phyloP scores from a whole-genome alignment of 2,797 vertebrate genomes.

The Neosilurus mollespiculum region DNA sequence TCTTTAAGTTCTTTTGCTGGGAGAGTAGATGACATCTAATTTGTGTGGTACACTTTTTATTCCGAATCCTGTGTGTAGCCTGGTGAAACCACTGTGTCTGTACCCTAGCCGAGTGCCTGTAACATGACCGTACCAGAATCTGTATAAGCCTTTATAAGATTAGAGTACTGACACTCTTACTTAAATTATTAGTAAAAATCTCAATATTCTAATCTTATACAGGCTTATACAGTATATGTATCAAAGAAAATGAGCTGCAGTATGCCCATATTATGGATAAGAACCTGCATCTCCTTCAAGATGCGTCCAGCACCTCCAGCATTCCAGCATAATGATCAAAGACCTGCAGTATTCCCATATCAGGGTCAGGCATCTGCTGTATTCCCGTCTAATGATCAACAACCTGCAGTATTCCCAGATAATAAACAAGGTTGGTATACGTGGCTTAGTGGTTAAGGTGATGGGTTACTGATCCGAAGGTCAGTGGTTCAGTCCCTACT shows the following conservation, averaged over 20 bases:
- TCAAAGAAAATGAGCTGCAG: neutral
- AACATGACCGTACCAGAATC: neutral
- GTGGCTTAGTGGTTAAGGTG: too few species aligned
- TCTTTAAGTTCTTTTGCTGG: constrained; percentile 5
- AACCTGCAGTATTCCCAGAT: neutral
- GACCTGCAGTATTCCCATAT: neutral
- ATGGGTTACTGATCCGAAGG: too few species aligned
- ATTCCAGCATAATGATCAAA: neutral
- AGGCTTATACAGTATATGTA: neutral
- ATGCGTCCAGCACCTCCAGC: neutral
- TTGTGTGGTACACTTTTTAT: neutral
- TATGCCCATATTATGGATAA: neutral
- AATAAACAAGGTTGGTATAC: too few species aligned
- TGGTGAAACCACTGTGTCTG: neutral
- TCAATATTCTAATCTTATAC: too few species aligned
- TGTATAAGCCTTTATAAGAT: neutral
- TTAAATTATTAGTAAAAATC: too few species aligned
- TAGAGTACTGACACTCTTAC: too few species aligned
- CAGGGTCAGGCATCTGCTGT: neutral
- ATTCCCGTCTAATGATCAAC: neutral
- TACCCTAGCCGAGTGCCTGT: neutral
- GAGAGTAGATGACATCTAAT: neutral
- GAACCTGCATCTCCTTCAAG: neutral
- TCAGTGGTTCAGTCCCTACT: too few species aligned
- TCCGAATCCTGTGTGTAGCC: neutral